Conservation (phyloP, 2,113 vertebrate species). For the Dolichallabes microphthalmus region DNA sequence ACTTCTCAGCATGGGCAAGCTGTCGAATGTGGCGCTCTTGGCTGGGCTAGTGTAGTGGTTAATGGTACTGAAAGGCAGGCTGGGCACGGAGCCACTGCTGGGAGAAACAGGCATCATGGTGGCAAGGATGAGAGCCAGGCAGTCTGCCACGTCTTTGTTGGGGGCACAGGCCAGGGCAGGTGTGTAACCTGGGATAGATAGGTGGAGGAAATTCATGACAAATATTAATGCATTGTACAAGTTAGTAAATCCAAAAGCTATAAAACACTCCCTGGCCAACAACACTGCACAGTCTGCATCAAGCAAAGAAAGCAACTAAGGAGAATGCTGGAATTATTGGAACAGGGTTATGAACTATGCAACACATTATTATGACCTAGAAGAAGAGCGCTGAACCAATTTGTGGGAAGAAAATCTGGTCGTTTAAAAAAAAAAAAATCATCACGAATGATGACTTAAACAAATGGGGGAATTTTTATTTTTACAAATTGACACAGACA, state of each 20-base stretch:
- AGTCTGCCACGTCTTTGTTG: conserved; percentile 98
- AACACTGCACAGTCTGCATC: too few species aligned
- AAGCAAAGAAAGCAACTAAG: too few species aligned
- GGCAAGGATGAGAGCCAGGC: conserved; percentile 96
- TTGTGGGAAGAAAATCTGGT: too few species aligned
- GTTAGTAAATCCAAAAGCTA: background rate
- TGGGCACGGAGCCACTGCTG: conserved; percentile 77
- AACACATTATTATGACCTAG: too few species aligned
- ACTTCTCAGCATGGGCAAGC: conserved; percentile 82
- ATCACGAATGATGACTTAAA: too few species aligned
- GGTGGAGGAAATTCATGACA: background rate
- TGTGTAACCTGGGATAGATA: conserved; percentile 82
- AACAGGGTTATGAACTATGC: too few species aligned
- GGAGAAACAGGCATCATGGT: conserved; percentile 98
- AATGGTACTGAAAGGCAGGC: conserved; percentile 89
- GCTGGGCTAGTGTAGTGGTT: conserved; percentile 95
- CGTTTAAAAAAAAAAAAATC: too few species aligned
- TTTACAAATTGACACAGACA: too few species aligned
- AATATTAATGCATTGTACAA: background rate
- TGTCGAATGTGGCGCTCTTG: conserved; percentile 92
- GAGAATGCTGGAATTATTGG: too few species aligned
- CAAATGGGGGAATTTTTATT: too few species aligned
- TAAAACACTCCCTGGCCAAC: too few species aligned
- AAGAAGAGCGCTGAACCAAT: too few species aligned
- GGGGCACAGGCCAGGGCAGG: conserved; percentile 97